These are phyloP conservation scores for Myopa tessellatipennis DNA, from an alignment of 2,888 invertebrate genomes.

Conservation along the genomic window DNA sequence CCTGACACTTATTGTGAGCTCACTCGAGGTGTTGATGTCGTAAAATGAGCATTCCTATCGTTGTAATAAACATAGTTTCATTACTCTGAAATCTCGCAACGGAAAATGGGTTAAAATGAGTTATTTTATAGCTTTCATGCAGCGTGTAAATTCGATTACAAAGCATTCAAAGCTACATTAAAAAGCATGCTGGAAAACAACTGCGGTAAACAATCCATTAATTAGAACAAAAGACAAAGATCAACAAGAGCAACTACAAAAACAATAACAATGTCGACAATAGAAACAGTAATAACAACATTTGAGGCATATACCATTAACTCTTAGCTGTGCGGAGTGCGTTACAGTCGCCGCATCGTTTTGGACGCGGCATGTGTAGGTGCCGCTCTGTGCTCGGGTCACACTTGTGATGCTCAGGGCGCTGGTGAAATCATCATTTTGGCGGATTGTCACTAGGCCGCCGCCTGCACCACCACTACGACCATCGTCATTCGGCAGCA, in stretches of 20 bases:
- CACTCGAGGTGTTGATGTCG: no score
- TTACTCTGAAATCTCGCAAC: no score
- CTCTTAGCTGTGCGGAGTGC: conserved; percentile 72
- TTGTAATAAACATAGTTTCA: no score
- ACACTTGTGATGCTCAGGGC: conserved; percentile 73
- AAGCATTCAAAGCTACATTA: not conserved
- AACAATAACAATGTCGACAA: conserved; percentile 16
- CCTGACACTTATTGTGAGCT: no score
- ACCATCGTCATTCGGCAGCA: conserved; percentile 59
- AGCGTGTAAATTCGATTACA: not conserved
- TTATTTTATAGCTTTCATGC: conserved; percentile 4
- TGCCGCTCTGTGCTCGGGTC: conserved; percentile 72
- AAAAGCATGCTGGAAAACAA: conserved; percentile 2
- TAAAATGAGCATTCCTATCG: no score
- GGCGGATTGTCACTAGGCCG: conserved; percentile 71
- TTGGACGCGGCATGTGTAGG: conserved; percentile 72
- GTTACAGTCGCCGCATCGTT: conserved; percentile 72
- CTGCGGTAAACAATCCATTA: conserved; percentile 21
- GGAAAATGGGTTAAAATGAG: no score
- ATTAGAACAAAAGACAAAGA: not conserved
- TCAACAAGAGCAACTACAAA: conserved; percentile 21
- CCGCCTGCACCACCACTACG: conserved; percentile 62
- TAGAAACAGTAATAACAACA: conserved; percentile 18
- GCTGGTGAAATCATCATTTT: conserved; percentile 73
- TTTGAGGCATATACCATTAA: conserved; percentile 69